A percentile compares a stretch with the other conserved stretches of the same genome.
Conservation (phyloP, 2,113 vertebrate species). For the Prochilodus magdalenae region DNA sequence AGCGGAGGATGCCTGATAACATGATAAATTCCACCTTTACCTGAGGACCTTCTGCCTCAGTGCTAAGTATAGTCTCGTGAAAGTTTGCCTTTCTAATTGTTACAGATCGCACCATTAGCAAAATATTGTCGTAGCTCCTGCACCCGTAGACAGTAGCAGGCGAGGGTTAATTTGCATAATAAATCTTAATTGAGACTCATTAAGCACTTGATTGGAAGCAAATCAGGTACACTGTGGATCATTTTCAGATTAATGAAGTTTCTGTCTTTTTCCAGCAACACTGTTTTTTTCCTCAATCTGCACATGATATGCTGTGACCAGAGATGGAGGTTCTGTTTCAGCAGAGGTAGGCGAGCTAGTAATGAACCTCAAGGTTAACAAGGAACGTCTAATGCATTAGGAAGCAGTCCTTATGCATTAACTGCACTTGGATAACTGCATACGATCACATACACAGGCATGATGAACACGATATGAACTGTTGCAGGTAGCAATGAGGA, state of each 20-base stretch:
- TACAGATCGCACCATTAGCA: constrained; percentile 79
- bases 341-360: neutral
- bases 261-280: constrained; percentile 41
- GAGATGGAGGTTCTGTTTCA: neutral
- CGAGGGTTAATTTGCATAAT: constrained; percentile 84
- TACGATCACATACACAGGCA: neutral
- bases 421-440: neutral
- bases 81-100: constrained; percentile 80
- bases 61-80: constrained; percentile 55
- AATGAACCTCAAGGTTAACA: neutral
- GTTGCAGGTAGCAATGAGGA: neutral
- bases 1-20: neutral
- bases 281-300: constrained; percentile 1
- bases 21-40: constrained; percentile 56
- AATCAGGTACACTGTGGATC: constrained; percentile 77
- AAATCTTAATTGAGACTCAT: constrained; percentile 84
- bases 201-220: constrained; percentile 82
- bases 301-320: neutral
- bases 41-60: constrained; percentile 58
- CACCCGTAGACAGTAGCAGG: constrained; percentile 75
- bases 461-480: neutral
- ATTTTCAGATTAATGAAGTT: constrained; percentile 75
- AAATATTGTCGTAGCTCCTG: constrained; percentile 78
- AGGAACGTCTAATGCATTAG: neutral
- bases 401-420: neutral